A percentile compares a stretch with the other conserved stretches of the same genome.
Conservation (phyloP, 2,797 vertebrate genomes). For the Sparus aurata region DNA sequence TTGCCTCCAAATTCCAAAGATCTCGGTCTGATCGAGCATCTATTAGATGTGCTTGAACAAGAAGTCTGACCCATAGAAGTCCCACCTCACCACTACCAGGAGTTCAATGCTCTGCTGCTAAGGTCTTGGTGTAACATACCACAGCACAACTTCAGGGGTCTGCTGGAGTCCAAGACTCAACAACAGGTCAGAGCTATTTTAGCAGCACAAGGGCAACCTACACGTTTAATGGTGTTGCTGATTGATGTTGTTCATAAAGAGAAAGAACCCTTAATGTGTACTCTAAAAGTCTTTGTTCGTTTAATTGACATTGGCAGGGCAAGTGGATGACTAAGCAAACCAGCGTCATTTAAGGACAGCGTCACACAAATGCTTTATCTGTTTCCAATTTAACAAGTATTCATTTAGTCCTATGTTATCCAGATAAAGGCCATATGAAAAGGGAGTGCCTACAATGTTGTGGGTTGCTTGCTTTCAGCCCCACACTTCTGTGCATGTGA, state of each 20-base stretch:
- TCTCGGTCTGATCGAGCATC: no score
- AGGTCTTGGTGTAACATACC: no score
- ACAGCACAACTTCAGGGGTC: no score
- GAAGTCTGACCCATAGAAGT: no score
- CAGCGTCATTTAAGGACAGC: neutral
- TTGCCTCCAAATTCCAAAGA: no score
- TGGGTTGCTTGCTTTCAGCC: neutral
- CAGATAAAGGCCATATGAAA: neutral
- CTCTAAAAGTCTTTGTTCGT: neutral
- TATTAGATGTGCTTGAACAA: no score
- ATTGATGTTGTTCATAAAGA: neutral
- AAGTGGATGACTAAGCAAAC: neutral
- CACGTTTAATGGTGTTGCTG: no score
- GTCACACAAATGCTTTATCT: slow-evolving; percentile 17
- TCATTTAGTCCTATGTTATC: neutral
- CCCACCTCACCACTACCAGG: no score
- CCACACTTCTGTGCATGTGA: neutral
- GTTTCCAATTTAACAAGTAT: neutral
- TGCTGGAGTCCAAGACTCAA: no score
- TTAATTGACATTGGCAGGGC: neutral
- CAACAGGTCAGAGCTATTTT: no score
- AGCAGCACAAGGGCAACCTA: no score
- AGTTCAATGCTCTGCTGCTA: no score
- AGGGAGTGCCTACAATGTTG: neutral
- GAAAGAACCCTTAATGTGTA: neutral